These are phyloP conservation scores for Argyresthia goedartella DNA, from an alignment of 2,888 invertebrate species.

Conservation along the genomic window DNA sequence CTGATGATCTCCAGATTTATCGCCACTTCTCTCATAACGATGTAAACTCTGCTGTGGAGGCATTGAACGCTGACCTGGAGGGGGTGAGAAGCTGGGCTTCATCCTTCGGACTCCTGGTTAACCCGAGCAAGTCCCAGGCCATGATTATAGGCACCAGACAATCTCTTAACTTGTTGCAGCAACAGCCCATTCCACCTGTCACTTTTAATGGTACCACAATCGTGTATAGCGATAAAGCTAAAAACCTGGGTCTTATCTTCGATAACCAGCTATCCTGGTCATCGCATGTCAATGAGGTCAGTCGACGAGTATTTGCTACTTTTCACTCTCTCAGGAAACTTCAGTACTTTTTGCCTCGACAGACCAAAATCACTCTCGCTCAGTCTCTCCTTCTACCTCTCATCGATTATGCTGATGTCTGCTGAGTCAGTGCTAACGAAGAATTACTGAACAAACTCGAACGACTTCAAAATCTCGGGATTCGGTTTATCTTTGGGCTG, in stretches of 20 bases:
- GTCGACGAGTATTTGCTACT: neutral
- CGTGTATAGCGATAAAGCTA: no score
- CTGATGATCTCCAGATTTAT: conserved; percentile 6
- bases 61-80: neutral
- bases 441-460: conserved; percentile 4
- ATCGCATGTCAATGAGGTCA: neutral
- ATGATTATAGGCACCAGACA: neutral
- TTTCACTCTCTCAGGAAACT: conserved; percentile 1
- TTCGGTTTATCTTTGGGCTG: conserved; percentile 3
- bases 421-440: conserved; percentile 1
- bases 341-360: conserved; percentile 1
- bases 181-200: no score
- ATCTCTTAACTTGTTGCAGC: neutral
- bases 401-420: conserved; percentile 2
- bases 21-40: neutral
- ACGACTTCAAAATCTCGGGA: conserved; percentile 3
- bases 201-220: no score
- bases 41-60: neutral
- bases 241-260: conserved; percentile 3
- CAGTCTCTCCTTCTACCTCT: conserved; percentile 3
- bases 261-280: conserved; percentile 1
- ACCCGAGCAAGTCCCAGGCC: neutral
- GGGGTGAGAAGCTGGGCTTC: neutral
- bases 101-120: neutral
- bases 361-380: neutral